Evolutionary conservation across 2,888 invertebrate species (phyloP).

Genomic region (Epistrophe grossulariae): DNA sequence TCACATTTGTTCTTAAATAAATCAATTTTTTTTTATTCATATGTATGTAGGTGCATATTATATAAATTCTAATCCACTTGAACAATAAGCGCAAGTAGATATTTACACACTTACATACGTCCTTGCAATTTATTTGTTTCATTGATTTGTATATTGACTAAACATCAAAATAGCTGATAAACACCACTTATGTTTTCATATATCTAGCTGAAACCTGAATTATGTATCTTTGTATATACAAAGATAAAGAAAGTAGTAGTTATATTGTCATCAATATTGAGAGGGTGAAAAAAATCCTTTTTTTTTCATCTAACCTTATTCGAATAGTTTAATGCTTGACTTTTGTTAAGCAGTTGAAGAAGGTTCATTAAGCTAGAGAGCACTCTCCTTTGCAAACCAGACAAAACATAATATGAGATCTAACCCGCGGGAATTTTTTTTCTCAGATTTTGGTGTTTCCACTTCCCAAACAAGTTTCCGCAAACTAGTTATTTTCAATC

Average conservation of each 20-base stretch:
- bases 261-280: too few relatives aligned
- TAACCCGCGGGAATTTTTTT: neutral
- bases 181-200: too few relatives aligned
- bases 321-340: neutral
- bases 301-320: neutral
- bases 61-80: too few relatives aligned
- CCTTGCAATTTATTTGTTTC: too few relatives aligned
- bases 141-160: too few relatives aligned
- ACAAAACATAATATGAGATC: neutral
- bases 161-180: too few relatives aligned
- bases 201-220: neutral
- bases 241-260: neutral
- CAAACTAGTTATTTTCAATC: constrained; percentile 31
- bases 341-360: neutral
- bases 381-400: neutral
- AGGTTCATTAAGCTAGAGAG: neutral
- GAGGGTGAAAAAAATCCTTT: neutral
- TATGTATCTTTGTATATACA: neutral
- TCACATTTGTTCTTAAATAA: too few relatives aligned
- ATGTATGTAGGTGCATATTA: too few relatives aligned
- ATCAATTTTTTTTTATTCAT: too few relatives aligned
- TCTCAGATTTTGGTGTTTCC: neutral
- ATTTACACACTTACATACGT: too few relatives aligned
- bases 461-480: constrained; percentile 27
- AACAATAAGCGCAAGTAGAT: too few relatives aligned